Evolutionary conservation across 23 tunicate species (phyloP).

Genomic region (Pegea sp.): DNA sequence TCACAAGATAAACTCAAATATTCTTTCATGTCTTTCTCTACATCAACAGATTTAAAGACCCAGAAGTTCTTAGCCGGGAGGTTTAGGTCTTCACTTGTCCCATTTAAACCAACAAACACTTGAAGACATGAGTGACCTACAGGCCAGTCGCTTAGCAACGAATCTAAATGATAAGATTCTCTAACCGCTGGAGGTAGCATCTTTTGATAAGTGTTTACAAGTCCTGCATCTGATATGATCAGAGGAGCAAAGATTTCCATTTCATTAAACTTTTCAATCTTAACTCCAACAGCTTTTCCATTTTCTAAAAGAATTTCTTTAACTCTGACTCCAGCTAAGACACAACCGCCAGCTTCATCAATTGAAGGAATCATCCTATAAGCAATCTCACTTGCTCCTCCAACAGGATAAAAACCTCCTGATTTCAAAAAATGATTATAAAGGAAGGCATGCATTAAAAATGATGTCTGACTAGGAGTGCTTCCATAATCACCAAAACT

Average conservation of each 20-base stretch:
- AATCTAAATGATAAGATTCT: neutral
- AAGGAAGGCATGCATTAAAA: slow-evolving; percentile 22
- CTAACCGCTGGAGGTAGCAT: slow-evolving; percentile 3
- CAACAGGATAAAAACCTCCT: slow-evolving; percentile 17
- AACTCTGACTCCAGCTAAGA: slow-evolving; percentile 12
- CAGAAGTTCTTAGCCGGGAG: slow-evolving; percentile 37
- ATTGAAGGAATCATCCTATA: slow-evolving; percentile 15
- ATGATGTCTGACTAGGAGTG: slow-evolving; percentile 5
- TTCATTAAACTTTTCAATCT: neutral
- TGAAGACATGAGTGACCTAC: slow-evolving; percentile 27
- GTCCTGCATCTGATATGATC: slow-evolving; percentile 13
- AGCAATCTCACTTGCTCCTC: slow-evolving; percentile 33
- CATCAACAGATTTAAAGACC: slow-evolving; percentile 10
- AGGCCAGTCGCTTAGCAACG: neutral
- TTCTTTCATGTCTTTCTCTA: slow-evolving; percentile 7
- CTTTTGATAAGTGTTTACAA: slow-evolving; percentile 6
- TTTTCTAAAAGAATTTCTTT: slow-evolving; percentile 3
- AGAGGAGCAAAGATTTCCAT: slow-evolving; percentile 11
- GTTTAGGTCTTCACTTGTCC: slow-evolving; percentile 31
- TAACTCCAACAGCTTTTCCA: slow-evolving; percentile 10
- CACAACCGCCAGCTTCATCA: slow-evolving; percentile 9
- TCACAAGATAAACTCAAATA: slow-evolving; percentile 23
- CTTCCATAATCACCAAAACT: slow-evolving; percentile 30
- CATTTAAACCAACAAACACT: slow-evolving; percentile 58
- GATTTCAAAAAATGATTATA: slow-evolving; percentile 7